These are phyloP conservation scores for Drosophila novamexicana DNA, from an alignment of 1,140 invertebrate species.

Conservation along the genomic window DNA sequence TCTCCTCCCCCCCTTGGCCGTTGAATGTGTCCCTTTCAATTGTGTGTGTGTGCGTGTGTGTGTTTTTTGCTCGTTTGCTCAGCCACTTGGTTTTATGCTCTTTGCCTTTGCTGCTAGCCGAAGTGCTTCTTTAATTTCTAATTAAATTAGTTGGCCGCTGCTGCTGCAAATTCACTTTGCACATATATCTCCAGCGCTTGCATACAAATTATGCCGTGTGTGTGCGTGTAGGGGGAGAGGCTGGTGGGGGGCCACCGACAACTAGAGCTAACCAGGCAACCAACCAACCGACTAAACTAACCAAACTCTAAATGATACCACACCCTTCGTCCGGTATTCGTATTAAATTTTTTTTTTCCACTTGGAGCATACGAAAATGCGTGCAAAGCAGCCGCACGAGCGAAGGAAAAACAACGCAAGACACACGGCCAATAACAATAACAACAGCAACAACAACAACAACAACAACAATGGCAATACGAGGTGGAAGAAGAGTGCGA, in stretches of 20 bases:
- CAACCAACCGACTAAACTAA: constrained; percentile 29
- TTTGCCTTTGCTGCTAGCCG: constrained; percentile 36
- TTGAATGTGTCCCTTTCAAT: constrained; percentile 55
- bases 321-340: constrained; percentile 41
- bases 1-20: background rate
- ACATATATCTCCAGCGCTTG: constrained; percentile 16
- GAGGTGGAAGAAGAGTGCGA: constrained; percentile 19
- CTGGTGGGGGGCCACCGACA: constrained; percentile 11
- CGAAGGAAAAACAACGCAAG: constrained; percentile 62
- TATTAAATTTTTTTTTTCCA: constrained; percentile 44
- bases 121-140: constrained; percentile 71
- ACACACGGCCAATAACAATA: constrained; percentile 38
- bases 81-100: constrained; percentile 30
- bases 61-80: constrained; percentile 45
- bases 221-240: constrained; percentile 3
- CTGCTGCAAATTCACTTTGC: constrained; percentile 59
- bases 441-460: constrained; percentile 37
- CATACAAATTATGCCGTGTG: constrained; percentile 55
- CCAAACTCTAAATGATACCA: constrained; percentile 52
- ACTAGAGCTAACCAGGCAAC: constrained; percentile 35
- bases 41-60: constrained; percentile 35
- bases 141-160: constrained; percentile 70
- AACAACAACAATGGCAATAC: constrained; percentile 18
- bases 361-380: constrained; percentile 54
- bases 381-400: constrained; percentile 57